A percentile compares a stretch with the other conserved stretches of the same genome.
These are phyloP conservation scores for Geotrupes spiniger DNA, from an alignment of 2,888 invertebrate genomes.

Conservation along the genomic window DNA sequence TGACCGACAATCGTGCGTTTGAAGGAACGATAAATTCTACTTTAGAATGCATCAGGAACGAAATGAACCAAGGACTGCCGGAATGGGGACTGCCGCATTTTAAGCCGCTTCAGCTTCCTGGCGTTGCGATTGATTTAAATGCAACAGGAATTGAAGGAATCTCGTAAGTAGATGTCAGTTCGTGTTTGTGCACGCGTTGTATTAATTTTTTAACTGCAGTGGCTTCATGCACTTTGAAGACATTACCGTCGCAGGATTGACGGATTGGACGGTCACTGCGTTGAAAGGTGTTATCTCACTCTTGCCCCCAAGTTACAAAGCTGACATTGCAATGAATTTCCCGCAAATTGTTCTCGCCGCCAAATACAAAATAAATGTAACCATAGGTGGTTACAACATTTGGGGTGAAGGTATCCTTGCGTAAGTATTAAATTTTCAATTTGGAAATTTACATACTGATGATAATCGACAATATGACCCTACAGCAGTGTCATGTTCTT, in stretches of 20 bases:
- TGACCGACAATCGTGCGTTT: conserved; percentile 4
- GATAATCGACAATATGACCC: no score
- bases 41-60: conserved; percentile 13
- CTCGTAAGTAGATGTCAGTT: no score
- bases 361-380: conserved; percentile 8
- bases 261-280: conserved; percentile 1
- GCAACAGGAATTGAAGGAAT: no score
- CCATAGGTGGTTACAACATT: not conserved
- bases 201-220: not conserved
- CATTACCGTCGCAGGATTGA: conserved; percentile 4
- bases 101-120: conserved; percentile 5
- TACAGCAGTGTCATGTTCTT: no score
- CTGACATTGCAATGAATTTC: conserved; percentile 2
- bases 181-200: no score
- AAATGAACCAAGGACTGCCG: conserved; percentile 8
- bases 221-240: conserved; percentile 3
- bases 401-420: conserved; percentile 8
- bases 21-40: conserved; percentile 7
- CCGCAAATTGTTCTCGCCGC: conserved; percentile 6
- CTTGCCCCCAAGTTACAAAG: conserved; percentile 13
- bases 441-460: not conserved
- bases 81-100: conserved; percentile 12
- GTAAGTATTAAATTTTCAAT: conserved; percentile 9
- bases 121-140: no score
- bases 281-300: conserved; percentile 11